Evolutionary conservation across 2,797 vertebrate species (phyloP).

Genomic region (Denticeps clupeoides): DNA sequence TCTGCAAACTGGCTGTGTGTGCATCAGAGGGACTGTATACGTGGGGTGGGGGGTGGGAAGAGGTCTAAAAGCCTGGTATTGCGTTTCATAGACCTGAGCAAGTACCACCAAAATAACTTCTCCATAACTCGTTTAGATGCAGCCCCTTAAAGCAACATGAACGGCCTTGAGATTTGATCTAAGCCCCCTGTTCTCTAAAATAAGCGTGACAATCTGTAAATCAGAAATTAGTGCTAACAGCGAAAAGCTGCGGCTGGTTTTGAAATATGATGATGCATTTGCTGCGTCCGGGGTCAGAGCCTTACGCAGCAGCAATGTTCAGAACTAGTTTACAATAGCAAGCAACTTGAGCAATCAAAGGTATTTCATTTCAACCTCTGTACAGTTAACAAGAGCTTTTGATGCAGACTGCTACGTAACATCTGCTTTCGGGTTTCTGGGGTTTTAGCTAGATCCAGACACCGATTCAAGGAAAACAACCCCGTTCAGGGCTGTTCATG

Average conservation of each 20-base stretch:
- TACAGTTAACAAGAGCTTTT: constrained; percentile 51
- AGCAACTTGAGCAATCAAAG: constrained; percentile 51
- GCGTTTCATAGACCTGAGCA: constrained; percentile 33
- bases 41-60: constrained; percentile 7
- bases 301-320: constrained; percentile 41
- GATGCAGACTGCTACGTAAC: constrained; percentile 55
- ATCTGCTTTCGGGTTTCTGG: constrained; percentile 53
- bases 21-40: constrained; percentile 30
- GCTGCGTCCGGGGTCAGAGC: constrained; percentile 45
- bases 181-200: constrained; percentile 39
- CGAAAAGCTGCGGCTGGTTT: constrained; percentile 41
- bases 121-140: constrained; percentile 30
- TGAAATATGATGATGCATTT: constrained; percentile 43
- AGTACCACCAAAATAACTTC: constrained; percentile 12
- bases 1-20: constrained; percentile 22
- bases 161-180: constrained; percentile 37
- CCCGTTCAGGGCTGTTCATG: constrained; percentile 22
- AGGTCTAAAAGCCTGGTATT: constrained; percentile 28
- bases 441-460: constrained; percentile 29
- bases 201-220: constrained; percentile 61
- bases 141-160: constrained; percentile 30
- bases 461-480: constrained; percentile 19
- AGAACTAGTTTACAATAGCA: constrained; percentile 48
- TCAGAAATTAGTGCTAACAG: constrained; percentile 61
- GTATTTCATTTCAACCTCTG: constrained; percentile 57